Base-by-base conservation (phyloP, 1,140 invertebrate species). In the Atta texana region DNA sequence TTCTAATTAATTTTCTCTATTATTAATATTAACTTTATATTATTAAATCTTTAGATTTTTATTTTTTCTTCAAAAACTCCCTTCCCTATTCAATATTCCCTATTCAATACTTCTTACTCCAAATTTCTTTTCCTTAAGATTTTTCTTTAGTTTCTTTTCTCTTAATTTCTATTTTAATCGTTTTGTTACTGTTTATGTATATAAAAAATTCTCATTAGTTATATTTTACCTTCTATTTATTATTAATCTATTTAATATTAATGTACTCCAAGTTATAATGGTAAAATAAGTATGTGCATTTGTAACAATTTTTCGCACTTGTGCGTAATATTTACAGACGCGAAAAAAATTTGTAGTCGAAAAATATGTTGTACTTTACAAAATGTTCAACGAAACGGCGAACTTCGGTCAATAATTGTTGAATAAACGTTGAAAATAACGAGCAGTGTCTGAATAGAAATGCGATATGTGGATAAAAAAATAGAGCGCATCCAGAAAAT, bases 341-440 rank as follows among this genome's bases (percentile, higher is more conserved):
- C 12, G 16, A 71, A n/a, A 71, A 71, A 57, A 39, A 8, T 49
- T 49, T 18, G 14, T 44, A 49, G 51, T 21, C 10, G 64, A 69
- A 71, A 81, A 75, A 81, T 24, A 81, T 44, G 69, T 57, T 49
- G 49, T 53, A 57, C 8, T 14, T 51, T n/a, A 14, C 76, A 18
- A 80, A 69, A 69, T 81, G 28, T 7, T n/a, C 39, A 80, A 55
- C 39, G n/a, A 39, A 71, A 71, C 12, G 53, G 71, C 34, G 21
- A 55, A 34, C 55, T 71, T 57, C 31, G 55, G 34, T 75, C 18
- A 28, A 59, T 64, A 64, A 44, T 66, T 49, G 34, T 71, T 71
- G 16, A 61, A 59, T 66, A 71, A 81, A 71, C 34, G 10, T 71
- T 57, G 78, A 18, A 69, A 81, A 81, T 81, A 81, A 81, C 64